Evolutionary conservation across 2,797 vertebrate genomes (phyloP).

Genomic region (Rhyacichthys aspro): DNA sequence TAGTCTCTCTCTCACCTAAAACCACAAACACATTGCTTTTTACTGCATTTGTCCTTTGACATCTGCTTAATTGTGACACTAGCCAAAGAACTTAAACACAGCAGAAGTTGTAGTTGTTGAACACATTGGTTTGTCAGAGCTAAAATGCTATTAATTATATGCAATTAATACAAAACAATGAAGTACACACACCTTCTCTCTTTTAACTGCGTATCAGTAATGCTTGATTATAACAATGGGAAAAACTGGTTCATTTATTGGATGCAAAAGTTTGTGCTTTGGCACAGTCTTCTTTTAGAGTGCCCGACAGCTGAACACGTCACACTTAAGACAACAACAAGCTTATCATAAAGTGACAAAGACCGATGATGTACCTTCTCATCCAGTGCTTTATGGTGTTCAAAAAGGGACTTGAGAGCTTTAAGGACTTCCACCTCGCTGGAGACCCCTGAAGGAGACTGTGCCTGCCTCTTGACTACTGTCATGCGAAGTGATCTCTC

Average conservation of each 20-base stretch:
- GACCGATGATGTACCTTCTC: conserved; percentile 86
- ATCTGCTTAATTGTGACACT: neutral
- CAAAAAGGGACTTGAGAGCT: conserved; percentile 98
- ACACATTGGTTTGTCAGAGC: too few relatives aligned
- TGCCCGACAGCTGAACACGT: neutral
- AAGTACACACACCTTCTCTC: too few relatives aligned
- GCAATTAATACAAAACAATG: too few relatives aligned
- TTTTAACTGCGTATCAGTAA: neutral
- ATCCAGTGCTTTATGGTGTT: conserved; percentile 98
- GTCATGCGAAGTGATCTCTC: conserved; percentile 98
- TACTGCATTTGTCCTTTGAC: neutral
- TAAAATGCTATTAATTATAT: too few relatives aligned
- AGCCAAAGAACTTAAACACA: too few relatives aligned
- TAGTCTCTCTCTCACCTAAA: conserved; percentile 96
- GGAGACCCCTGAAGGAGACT: conserved; percentile 98
- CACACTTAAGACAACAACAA: neutral
- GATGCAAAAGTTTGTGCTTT: neutral
- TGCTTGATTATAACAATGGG: too few relatives aligned
- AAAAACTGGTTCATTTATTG: neutral
- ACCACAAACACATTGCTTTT: conserved; percentile 34
- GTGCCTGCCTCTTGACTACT: conserved; percentile 97
- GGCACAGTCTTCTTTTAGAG: neutral
- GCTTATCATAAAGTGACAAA: neutral
- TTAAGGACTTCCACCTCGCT: conserved; percentile 99
- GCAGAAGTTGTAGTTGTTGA: too few relatives aligned